Evolutionary conservation across 2,797 vertebrate genomes (phyloP).

Genomic region (Paramormyrops hopkinsi): DNA sequence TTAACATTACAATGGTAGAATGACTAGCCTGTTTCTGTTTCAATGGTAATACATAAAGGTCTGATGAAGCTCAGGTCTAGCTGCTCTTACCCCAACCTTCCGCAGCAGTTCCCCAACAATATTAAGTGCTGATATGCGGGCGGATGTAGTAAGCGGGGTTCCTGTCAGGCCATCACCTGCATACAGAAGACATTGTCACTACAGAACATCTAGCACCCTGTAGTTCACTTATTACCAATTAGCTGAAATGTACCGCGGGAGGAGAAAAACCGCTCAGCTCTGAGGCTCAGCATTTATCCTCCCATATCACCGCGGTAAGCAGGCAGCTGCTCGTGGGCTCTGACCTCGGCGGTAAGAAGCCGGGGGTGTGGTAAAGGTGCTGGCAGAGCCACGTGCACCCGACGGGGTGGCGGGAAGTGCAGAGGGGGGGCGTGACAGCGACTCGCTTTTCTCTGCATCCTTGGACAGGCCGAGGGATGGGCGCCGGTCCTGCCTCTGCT

Average conservation of each 20-base stretch:
- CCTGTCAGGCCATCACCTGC: conserved; percentile 69
- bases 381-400: conserved; percentile 44
- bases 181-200: conserved; percentile 16
- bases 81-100: conserved; percentile 87
- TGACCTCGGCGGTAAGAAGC: conserved; percentile 70
- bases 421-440: conserved; percentile 54
- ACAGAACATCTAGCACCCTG: background rate
- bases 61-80: background rate
- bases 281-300: background rate
- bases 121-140: conserved; percentile 92
- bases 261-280: background rate
- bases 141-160: conserved; percentile 87
- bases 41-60: background rate
- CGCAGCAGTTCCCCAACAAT: conserved; percentile 91
- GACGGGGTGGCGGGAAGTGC: conserved; percentile 65
- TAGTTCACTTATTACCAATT: background rate
- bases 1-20: background rate
- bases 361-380: conserved; percentile 62
- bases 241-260: background rate
- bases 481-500: conserved; percentile 81
- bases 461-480: conserved; percentile 59
- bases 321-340: background rate
- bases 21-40: background rate
- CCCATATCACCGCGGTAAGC: background rate
- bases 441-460: conserved; percentile 64